Conservation (phyloP, 2,113 vertebrate genomes). For the Ictalurus punctatus region DNA sequence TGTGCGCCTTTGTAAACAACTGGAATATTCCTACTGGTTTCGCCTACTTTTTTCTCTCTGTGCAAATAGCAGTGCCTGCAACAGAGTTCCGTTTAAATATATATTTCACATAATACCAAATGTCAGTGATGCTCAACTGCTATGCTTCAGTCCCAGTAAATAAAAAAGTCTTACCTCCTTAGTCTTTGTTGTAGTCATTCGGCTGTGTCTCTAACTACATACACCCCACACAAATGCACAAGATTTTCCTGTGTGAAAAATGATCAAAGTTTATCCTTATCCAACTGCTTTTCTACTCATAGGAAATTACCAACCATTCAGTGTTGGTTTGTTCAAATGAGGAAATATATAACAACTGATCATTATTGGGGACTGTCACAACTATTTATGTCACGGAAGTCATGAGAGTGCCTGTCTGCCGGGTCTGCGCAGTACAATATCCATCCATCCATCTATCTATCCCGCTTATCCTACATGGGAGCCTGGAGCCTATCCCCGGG, state of each 20-base stretch:
- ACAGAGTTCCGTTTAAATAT: constrained; percentile 48
- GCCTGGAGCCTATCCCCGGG: too few species aligned
- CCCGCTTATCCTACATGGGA: too few species aligned
- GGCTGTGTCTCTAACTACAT: neutral
- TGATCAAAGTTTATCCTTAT: neutral
- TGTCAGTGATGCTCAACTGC: constrained; percentile 25
- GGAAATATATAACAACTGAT: neutral
- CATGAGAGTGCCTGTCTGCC: neutral
- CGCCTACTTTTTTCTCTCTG: constrained; percentile 37
- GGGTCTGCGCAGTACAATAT: neutral
- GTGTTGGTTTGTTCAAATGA: neutral
- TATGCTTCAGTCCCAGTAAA: constrained; percentile 42
- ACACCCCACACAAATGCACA: neutral
- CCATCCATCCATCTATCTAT: too few species aligned
- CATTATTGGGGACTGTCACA: neutral
- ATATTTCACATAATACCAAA: constrained; percentile 24
- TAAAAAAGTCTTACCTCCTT: constrained; percentile 1
- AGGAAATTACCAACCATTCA: neutral
- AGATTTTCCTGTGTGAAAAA: neutral
- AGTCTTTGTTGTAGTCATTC: neutral
- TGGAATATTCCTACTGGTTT: constrained; percentile 43
- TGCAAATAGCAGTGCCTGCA: constrained; percentile 38
- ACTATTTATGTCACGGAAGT: neutral
- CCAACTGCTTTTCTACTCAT: too few species aligned
- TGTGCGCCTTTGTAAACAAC: constrained; percentile 47